phyloP scores from a whole-genome alignment of 2,888 invertebrate genomes.

The Phyllotreta cruciferae region DNA sequence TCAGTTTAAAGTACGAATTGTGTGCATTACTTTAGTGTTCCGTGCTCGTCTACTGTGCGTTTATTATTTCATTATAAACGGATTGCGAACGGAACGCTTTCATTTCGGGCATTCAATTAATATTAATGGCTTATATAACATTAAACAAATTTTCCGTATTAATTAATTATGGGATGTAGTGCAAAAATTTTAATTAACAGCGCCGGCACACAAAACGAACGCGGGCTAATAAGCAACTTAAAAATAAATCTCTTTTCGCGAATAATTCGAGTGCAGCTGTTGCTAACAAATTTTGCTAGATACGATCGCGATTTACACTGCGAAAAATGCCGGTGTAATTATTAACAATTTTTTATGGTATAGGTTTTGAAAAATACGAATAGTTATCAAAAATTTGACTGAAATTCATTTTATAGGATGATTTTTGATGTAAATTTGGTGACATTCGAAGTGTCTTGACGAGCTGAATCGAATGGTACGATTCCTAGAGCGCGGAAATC shows the following conservation, averaged over 20 bases:
- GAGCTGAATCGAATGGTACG: no score
- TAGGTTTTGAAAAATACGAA: no score
- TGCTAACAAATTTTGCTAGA: conserved; percentile 40
- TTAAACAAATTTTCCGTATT: conserved; percentile 10
- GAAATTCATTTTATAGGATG: no score
- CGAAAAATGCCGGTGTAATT: conserved; percentile 14
- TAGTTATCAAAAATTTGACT: no score
- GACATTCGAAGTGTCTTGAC: no score
- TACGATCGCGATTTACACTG: no score
- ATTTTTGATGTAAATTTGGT: no score
- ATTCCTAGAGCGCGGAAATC: no score
- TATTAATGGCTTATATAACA: conserved; percentile 12
- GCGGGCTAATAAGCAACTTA: conserved; percentile 32
- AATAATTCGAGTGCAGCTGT: conserved; percentile 46
- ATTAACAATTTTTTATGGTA: no score
- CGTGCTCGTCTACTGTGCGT: no score
- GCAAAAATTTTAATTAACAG: conserved; percentile 22
- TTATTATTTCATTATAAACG: background rate
- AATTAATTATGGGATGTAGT: conserved; percentile 11
- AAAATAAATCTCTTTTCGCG: conserved; percentile 39
- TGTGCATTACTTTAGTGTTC: no score
- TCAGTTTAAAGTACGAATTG: no score
- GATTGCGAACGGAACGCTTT: background rate
- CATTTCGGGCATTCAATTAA: conserved; percentile 3
- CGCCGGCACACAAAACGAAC: conserved; percentile 31